Evolutionary conservation across 2,888 invertebrate species (phyloP), one percentile per base, ranked within the genome.

Genomic region (Coleophora flavipennella): DNA sequence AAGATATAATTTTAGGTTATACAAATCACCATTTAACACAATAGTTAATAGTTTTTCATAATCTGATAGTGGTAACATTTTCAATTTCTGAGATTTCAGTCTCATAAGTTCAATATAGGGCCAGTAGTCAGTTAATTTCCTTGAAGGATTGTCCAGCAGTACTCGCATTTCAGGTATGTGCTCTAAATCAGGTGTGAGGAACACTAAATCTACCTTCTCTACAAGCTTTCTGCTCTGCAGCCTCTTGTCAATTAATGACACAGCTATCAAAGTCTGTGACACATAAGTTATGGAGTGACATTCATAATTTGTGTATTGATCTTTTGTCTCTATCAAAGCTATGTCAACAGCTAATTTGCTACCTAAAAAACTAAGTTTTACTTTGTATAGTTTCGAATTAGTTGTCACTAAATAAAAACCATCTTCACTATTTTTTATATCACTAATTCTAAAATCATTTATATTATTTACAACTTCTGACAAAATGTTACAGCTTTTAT

Each of bases 31-130:
- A 0, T 59, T 50, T 3, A 54, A 20, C 3, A 20, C 61, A 39
- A 65, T 57, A 35, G 43, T 33, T 28, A 67, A 67, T 2, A 81
- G 44, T 13, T 53, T 35, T 6, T 51, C 33, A 31, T 55, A 72
- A 39, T 78, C 59, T 13, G 68, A 35, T 6, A 43, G 33, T 1
- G 80, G 79, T 14, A 75, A 42, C 6, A 43, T 43, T 44, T 67
- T 79, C 2, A 52, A 41, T 51, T 78, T 83, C 26, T 67, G 55
- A 4, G 59, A 53, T 51, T 63, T 73, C 38, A 60, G 76, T 39
- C 79, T 50, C 2, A 81, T 36, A 2, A 68, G 31, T 57, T 78
- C 77, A 35, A 84, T 50, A 3, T 67, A 65, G 45, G 83, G 84
- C 71, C 71, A 75, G 36, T 67, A 52, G 26, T 67, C 31, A 1